A percentile compares a stretch with the other conserved stretches of the same genome.
Evolutionary conservation across 2,113 vertebrate genomes (phyloP).

Genomic region (Monarcha castaneiventris): DNA sequence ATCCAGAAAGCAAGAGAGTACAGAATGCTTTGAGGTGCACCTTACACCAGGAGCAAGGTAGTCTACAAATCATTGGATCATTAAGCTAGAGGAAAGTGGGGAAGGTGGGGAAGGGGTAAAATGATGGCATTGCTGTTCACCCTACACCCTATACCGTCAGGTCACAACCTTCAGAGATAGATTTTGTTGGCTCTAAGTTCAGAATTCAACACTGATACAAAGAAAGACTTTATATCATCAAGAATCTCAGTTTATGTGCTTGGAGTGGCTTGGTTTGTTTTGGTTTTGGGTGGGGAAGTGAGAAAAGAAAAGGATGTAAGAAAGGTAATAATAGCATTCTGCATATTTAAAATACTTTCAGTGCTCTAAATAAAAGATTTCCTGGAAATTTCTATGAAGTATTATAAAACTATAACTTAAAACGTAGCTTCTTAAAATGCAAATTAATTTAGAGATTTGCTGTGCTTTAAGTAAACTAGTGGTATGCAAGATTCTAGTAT

Average conservation of each 20-base stretch:
- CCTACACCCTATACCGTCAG: neutral
- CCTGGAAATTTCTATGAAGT: neutral
- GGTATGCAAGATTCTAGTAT: neutral
- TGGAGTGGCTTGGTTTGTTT: neutral
- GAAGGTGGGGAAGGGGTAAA: neutral
- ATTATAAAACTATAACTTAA: neutral
- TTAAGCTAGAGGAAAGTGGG: neutral
- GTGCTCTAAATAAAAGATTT: neutral
- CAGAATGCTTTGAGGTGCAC: neutral
- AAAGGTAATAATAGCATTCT: neutral
- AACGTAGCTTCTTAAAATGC: neutral
- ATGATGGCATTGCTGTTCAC: rapidly evolving
- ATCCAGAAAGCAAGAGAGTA: neutral
- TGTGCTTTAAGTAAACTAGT: neutral
- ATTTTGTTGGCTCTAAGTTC: neutral
- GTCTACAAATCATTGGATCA: neutral
- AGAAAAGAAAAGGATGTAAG: neutral
- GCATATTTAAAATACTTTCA: neutral
- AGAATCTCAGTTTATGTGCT: neutral
- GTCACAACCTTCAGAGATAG: neutral
- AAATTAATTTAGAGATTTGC: neutral
- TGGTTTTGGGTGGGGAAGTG: neutral
- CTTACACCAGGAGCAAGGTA: neutral
- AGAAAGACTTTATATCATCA: neutral
- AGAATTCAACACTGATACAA: neutral